These are phyloP conservation scores for Anorthoa munda DNA, from an alignment of 2,888 invertebrate genomes.

Conservation along the genomic window DNA sequence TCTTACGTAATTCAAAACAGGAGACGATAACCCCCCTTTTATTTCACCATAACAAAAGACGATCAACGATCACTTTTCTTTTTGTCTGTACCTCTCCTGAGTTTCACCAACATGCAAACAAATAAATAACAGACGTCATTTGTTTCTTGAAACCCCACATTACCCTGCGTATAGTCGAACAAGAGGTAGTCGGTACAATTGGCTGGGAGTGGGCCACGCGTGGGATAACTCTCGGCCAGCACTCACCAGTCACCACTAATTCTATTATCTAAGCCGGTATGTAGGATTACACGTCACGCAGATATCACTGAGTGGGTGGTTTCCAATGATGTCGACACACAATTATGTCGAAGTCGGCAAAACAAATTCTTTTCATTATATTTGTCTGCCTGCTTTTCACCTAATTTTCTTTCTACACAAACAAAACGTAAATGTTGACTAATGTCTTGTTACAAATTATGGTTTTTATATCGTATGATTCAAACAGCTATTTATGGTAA, in stretches of 20 bases:
- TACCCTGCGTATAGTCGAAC: constrained; percentile 28
- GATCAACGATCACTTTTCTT: not conserved
- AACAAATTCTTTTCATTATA: not conserved
- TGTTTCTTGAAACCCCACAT: constrained; percentile 33
- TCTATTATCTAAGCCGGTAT: constrained; percentile 66
- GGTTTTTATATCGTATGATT: constrained; percentile 12
- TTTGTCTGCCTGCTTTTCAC: not conserved
- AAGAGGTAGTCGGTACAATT: constrained; percentile 48
- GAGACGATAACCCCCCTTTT: not conserved
- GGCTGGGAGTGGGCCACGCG: constrained; percentile 57
- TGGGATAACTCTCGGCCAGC: constrained; percentile 64
- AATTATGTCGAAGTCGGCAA: not conserved
- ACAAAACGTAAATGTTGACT: too few relatives aligned
- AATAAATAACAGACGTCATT: constrained; percentile 23
- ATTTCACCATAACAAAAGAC: not conserved
- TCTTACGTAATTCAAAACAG: not conserved
- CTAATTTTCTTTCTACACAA: not conserved
- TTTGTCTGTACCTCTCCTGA: not conserved
- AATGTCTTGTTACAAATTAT: not conserved
- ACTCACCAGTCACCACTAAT: constrained; percentile 62
- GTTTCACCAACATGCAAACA: constrained; percentile 11
- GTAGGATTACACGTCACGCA: constrained; percentile 65
- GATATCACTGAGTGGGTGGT: constrained; percentile 34
- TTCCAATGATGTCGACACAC: constrained; percentile 50
- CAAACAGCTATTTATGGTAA: not conserved